phyloP scores from a whole-genome alignment of 2,888 invertebrate genomes.

The Drosophila austrosaltans region DNA sequence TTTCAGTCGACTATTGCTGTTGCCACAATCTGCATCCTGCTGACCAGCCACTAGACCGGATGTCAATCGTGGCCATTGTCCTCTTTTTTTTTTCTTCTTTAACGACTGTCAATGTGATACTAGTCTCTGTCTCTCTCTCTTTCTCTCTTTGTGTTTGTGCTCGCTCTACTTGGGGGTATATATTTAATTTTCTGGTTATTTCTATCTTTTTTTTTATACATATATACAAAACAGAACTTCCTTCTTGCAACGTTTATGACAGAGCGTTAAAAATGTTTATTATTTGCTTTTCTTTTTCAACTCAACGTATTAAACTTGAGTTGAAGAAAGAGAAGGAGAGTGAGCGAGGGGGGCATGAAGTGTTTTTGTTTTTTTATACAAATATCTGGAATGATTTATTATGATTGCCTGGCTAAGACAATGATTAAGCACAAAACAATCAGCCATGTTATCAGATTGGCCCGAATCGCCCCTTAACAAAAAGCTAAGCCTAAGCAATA shows the following conservation, averaged over 20 bases:
- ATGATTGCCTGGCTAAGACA: slow-evolving; percentile 10
- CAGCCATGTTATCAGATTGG: slow-evolving; percentile 12
- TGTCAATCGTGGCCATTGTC: slow-evolving; percentile 18
- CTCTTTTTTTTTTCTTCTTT: slow-evolving; percentile 1
- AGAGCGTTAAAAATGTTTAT: slow-evolving; percentile 10
- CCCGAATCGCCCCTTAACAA: not conserved
- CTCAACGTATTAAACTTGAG: not conserved
- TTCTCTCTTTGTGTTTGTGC: not conserved
- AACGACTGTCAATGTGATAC: slow-evolving; percentile 19
- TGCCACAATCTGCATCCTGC: slow-evolving; percentile 4
- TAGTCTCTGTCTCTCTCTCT: not conserved
- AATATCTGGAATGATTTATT: slow-evolving; percentile 6
- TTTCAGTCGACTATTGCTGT: not conserved
- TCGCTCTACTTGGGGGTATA: slow-evolving; percentile 1
- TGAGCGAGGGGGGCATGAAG: not conserved
- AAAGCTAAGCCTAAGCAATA: slow-evolving; percentile 10
- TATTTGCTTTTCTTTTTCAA: not conserved
- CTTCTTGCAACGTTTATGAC: slow-evolving; percentile 2
- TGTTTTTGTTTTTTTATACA: not conserved
- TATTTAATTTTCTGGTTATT: slow-evolving; percentile 3
- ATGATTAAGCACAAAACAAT: slow-evolving; percentile 13
- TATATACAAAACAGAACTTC: not conserved
- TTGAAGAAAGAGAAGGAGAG: not conserved
- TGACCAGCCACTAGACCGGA: slow-evolving; percentile 10
- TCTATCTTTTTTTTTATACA: not conserved